Evolutionary conservation across 2,888 invertebrate genomes (phyloP).

Genomic region (Crossocerus cetratus): DNA sequence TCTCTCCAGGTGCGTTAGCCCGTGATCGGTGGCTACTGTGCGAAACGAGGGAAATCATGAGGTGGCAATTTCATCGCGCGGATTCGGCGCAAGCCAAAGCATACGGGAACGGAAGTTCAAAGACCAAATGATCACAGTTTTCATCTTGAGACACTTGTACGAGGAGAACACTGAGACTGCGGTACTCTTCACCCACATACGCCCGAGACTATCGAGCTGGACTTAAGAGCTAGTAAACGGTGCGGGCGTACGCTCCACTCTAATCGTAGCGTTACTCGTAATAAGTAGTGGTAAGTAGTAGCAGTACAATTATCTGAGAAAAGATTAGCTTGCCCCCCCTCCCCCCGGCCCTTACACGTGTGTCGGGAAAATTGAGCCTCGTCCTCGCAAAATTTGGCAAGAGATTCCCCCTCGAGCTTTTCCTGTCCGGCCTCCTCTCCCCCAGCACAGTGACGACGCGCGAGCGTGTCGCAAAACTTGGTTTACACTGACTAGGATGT

Average conservation of each 20-base stretch:
- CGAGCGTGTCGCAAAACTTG: constrained; percentile 55
- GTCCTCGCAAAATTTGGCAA: constrained; percentile 69
- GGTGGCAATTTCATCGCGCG: neutral
- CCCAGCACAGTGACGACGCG: constrained; percentile 12
- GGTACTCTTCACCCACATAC: neutral
- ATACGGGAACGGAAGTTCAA: neutral
- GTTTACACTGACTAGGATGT: constrained; percentile 72
- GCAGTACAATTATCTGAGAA: constrained; percentile 67
- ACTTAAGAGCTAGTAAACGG: constrained; percentile 46
- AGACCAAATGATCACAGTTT: too few species aligned
- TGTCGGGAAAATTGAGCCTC: constrained; percentile 62
- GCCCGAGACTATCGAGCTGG: constrained; percentile 17
- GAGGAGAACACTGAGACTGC: constrained; percentile 35
- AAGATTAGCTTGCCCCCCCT: constrained; percentile 47
- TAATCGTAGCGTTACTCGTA: constrained; percentile 47
- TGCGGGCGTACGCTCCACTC: constrained; percentile 30
- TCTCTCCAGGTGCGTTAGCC: constrained; percentile 42
- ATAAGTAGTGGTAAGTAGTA: constrained; percentile 49
- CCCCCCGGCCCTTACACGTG: constrained; percentile 26
- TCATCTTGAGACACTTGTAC: too few species aligned
- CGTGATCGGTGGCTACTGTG: too few species aligned
- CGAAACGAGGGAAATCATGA: too few species aligned
- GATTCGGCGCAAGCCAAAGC: neutral
- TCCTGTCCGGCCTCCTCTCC: neutral
- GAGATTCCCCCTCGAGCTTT: constrained; percentile 57